Evolutionary conservation across 1,140 invertebrate genomes (phyloP), one percentile per base, ranked within the genome.

Genomic region (Melanaphis sacchari): DNA sequence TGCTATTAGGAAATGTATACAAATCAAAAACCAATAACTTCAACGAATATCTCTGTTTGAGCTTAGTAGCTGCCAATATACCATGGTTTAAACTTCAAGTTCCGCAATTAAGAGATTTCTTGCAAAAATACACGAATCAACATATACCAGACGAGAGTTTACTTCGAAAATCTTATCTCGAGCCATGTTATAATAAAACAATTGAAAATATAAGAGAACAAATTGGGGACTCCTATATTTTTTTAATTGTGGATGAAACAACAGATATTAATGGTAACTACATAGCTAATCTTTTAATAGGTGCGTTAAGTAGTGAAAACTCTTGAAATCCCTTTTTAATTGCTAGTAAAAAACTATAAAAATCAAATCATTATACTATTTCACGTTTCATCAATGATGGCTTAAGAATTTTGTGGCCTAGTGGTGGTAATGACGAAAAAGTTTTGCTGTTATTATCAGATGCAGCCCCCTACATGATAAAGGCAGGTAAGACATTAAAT

Each of bases 141-240:
- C 66, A 76, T 76, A 76, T 76, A 76, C 38, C 24, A 95, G 43
- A 95, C 94, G 46, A 94, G 95, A 36, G 95, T 95, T 94, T 96
- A 95, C 93, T 89, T 52, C 4, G 94, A 95, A 92, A 95, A 95
- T 90, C 92, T 93, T 43, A 95, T 96, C 38, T 95, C 94, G 85
- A 93, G 1, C 94, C 95, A 46, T 41, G 66, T 1, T 76, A 76
- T 36, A 76, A n/a, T 36, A 36, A 76, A 36, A 36, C 66, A 76
- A 76, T 76, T 18, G 66, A 76, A 2, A 36, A 76, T 15, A 76
- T 36, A 18, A 76, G n/a, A 76, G n/a, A 76, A 76, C 18, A 36
- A 36, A 4, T n/a, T 15, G 66, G n/a, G 15, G 76, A 81, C 11
- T 81, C 21, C 2, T 81, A 21, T 18, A 81, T 81, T 81, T 81